A percentile compares a stretch with the other conserved stretches of the same genome.
These are phyloP conservation scores for Oxygymnocypris stewartii DNA, from an alignment of 2,113 vertebrate genomes.

Conservation along the genomic window DNA sequence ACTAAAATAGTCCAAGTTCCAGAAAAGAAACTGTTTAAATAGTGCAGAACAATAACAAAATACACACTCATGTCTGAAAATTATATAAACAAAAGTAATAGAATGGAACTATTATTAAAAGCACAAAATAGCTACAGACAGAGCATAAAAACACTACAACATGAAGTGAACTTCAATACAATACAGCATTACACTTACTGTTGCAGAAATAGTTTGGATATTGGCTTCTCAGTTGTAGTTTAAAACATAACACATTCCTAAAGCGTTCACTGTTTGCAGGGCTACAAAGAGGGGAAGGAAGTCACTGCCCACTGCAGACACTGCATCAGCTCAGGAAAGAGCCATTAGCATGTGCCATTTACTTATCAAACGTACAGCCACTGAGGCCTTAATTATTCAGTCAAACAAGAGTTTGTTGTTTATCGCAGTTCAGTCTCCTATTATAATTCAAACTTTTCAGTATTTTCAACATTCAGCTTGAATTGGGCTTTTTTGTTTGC, in stretches of 20 bases:
- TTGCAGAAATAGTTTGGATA: conserved; percentile 29
- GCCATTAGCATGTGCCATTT: conserved; percentile 41
- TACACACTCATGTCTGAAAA: background rate
- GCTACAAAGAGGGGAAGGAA: conserved; percentile 58
- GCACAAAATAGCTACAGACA: background rate
- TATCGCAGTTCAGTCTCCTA: background rate
- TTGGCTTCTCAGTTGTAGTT: background rate
- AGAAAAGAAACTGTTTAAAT: background rate
- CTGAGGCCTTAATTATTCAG: background rate
- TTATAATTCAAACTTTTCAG: background rate
- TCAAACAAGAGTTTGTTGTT: background rate
- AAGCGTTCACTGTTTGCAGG: conserved; percentile 25
- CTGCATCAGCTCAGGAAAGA: conserved; percentile 16
- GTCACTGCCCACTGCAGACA: conserved; percentile 45
- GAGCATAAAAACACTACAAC: background rate
- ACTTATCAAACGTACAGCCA: conserved; percentile 49
- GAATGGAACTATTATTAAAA: background rate
- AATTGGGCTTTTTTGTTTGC: background rate
- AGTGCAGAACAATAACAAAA: background rate
- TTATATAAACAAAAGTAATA: background rate
- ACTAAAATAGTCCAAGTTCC: background rate
- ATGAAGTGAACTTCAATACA: background rate
- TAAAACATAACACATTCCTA: background rate
- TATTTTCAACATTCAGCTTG: background rate
- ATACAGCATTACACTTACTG: conserved; percentile 63